Base-by-base conservation (phyloP, 1,140 invertebrate genomes). In the Sycobia sp. region DNA sequence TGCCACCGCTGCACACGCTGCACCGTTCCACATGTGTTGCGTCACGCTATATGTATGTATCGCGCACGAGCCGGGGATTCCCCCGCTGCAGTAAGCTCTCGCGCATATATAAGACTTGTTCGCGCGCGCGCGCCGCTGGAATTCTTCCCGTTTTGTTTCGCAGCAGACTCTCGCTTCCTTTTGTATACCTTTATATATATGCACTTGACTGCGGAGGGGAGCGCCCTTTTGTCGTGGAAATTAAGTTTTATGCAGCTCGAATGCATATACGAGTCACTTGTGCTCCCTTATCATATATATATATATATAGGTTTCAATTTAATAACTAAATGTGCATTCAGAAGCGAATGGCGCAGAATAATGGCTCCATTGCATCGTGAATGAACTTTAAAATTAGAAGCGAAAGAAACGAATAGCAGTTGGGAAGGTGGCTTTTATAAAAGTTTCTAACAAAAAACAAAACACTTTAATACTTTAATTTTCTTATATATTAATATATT, bases 21-120 rank as follows among this genome's bases (percentile, higher is more conserved):
- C 41, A 34, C 29, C 53, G 61, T 63, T 64, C 54, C 62, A 64
- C 62, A 57, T 51, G 62, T 51, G 54, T 62, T 64, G 62, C 62
- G 54, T 58, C 62, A 57, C 44, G 47, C n/a, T n/a, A n/a, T n/a
- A n/a, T n/a, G n/a, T n/a, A n/a, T 41, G 38, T 47, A 29, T 44
- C 29, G 29, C 5, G 38, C 43, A 43, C 46, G 38, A 13, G 27
- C 25, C 46, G 36, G 46, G 54, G 62, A 64, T 57, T 64, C 62
- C 54, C 54, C 62, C 23, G 54, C 32, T 51, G 54, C 44, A 57
- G 57, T n/a, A n/a, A n/a, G n/a, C n/a, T n/a, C n/a, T n/a, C n/a
- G n/a, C n/a, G n/a, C n/a, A n/a, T n/a, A n/a, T n/a, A n/a, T n/a
- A n/a, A n/a, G n/a, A n/a, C n/a, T n/a, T n/a, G 29, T 46, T 25